Evolutionary conservation across 2,797 vertebrate genomes (phyloP).

Genomic region (Falco berigora): DNA sequence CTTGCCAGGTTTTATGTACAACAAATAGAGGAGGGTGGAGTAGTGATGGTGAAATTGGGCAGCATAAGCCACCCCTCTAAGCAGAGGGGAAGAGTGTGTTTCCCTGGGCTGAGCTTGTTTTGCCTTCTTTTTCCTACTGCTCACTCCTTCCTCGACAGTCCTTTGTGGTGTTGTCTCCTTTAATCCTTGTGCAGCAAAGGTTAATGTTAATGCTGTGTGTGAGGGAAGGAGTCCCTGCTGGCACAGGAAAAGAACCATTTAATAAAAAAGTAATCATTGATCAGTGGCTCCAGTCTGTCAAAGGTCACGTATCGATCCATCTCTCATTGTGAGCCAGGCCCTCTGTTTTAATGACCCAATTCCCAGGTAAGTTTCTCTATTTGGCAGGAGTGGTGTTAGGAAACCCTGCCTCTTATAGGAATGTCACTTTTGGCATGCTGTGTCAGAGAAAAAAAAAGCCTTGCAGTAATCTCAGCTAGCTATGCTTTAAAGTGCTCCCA

Average conservation of each 20-base stretch:
- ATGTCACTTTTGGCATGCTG: neutral
- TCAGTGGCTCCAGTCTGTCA: conserved; percentile 23
- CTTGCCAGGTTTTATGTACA: neutral
- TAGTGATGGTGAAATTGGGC: neutral
- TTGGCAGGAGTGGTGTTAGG: neutral
- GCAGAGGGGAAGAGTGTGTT: neutral
- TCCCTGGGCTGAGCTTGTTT: neutral
- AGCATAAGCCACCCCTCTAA: neutral
- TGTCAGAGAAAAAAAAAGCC: neutral
- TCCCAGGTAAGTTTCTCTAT: conserved; percentile 37
- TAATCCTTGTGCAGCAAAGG: conserved; percentile 32
- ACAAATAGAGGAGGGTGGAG: neutral
- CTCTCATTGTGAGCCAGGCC: conserved; percentile 6
- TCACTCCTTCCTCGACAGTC: neutral
- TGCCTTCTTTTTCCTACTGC: neutral
- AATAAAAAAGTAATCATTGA: conserved; percentile 56
- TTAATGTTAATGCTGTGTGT: conserved; percentile 39
- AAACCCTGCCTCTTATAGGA: neutral
- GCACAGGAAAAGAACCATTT: conserved; percentile 34
- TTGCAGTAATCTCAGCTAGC: neutral
- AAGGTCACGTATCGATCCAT: conserved; percentile 42
- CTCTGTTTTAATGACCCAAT: conserved; percentile 55
- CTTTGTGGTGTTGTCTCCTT: neutral
- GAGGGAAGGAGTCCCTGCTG: conserved; percentile 5
- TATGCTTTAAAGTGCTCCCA: neutral